phyloP scores from a whole-genome alignment of 2,797 vertebrate genomes.

The Paramormyrops hopkinsi region DNA sequence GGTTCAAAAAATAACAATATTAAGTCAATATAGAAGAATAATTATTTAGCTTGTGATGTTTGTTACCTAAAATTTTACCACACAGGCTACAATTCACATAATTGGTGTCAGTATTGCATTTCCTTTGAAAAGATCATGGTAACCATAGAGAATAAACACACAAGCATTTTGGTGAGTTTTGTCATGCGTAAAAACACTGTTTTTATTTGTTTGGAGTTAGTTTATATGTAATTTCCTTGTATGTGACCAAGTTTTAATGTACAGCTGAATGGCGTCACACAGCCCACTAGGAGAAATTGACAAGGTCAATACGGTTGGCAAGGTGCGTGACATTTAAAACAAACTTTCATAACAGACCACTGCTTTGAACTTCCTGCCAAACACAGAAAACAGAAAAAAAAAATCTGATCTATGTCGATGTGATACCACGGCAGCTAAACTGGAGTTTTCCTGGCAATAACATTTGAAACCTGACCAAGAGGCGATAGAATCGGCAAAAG shows the following conservation, averaged over 20 bases:
- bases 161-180: conserved; percentile 41
- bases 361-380: neutral
- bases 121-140: conserved; percentile 30
- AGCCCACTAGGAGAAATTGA: conserved; percentile 5
- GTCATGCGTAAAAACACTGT: conserved; percentile 38
- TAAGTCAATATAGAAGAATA: conserved; percentile 21
- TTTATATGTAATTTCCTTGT: conserved; percentile 26
- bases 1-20: conserved; percentile 28
- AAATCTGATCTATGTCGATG: neutral
- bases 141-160: conserved; percentile 37
- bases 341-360: conserved; percentile 14
- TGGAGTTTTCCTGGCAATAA: conserved; percentile 11
- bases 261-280: neutral
- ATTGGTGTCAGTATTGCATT: conserved; percentile 40
- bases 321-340: conserved; percentile 7
- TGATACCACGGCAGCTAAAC: neutral
- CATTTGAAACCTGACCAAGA: conserved; percentile 6
- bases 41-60: conserved; percentile 12
- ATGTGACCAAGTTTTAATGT: conserved; percentile 8
- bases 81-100: conserved; percentile 27
- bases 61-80: conserved; percentile 23
- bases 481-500: neutral
- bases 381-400: conserved; percentile 13
- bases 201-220: conserved; percentile 24
- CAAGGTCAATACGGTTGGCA: neutral